Conservation (phyloP, 2,113 vertebrate genomes). For the Anolis carolinensis region DNA sequence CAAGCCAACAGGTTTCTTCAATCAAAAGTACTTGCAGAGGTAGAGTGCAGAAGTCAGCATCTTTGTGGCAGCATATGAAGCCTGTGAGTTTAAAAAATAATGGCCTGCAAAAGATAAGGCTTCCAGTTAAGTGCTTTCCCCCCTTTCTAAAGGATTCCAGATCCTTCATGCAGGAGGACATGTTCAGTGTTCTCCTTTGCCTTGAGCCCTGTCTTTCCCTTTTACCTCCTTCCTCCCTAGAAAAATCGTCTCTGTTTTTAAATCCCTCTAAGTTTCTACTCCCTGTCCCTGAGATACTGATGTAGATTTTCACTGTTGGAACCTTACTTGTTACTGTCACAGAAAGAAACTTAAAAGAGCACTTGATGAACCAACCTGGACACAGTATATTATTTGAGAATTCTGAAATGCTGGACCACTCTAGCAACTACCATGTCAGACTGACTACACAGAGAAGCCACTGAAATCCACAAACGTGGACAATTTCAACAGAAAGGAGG, state of each 20-base stretch:
- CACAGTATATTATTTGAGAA: too few species aligned
- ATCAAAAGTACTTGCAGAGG: conserved; percentile 66
- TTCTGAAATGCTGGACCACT: too few species aligned
- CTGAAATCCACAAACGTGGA: too few species aligned
- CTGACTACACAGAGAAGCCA: too few species aligned
- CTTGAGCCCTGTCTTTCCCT: conserved; percentile 41
- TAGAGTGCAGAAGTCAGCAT: conserved; percentile 47
- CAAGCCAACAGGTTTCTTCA: conserved; percentile 76
- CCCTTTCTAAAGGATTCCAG: conserved; percentile 38
- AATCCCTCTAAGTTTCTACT: not conserved
- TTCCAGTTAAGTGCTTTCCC: conserved; percentile 44
- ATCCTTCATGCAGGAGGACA: conserved; percentile 33
- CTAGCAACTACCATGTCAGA: too few species aligned
- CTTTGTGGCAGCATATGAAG: conserved; percentile 68
- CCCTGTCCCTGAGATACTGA: not conserved
- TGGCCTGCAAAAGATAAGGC: conserved; percentile 60
- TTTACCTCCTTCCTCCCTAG: not conserved
- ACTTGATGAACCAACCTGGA: too few species aligned
- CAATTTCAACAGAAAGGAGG: too few species aligned
- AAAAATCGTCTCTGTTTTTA: not conserved
- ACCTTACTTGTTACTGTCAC: not conserved
- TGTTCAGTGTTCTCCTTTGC: conserved; percentile 27
- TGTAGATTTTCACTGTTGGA: not conserved
- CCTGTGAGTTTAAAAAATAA: conserved; percentile 46
- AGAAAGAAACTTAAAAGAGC: not conserved